phyloP scores from a whole-genome alignment of 2,888 invertebrate genomes.

The Craniophora ligustri region DNA sequence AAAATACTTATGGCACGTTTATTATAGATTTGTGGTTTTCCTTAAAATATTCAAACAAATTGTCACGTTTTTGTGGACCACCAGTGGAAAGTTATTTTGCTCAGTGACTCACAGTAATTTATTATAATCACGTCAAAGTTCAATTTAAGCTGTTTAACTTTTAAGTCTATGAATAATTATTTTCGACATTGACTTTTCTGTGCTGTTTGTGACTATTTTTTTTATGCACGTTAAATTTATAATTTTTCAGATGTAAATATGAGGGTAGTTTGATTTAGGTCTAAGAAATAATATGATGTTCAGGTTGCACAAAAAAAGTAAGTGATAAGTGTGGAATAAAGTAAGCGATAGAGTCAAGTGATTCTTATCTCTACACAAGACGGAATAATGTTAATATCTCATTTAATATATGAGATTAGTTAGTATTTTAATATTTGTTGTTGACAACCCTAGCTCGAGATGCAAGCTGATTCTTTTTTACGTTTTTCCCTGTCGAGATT shows the following conservation, averaged over 20 bases:
- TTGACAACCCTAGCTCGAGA: constrained; percentile 43
- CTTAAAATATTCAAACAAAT: constrained; percentile 35
- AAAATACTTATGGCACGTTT: constrained; percentile 3
- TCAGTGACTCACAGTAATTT: constrained; percentile 54
- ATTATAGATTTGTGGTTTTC: constrained; percentile 27
- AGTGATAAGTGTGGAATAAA: too few relatives aligned
- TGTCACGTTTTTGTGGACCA: constrained; percentile 32
- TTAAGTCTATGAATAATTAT: constrained; percentile 49
- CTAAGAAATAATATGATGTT: too few relatives aligned
- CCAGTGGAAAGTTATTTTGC: constrained; percentile 56
- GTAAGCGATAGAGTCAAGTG: too few relatives aligned
- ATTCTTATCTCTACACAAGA: too few relatives aligned
- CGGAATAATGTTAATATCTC: too few relatives aligned
- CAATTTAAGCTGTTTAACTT: constrained; percentile 49
- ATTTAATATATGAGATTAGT: too few relatives aligned
- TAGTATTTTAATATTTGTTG: too few relatives aligned
- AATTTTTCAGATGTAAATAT: too few relatives aligned
- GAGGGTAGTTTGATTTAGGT: too few relatives aligned
- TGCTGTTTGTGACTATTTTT: constrained; percentile 35
- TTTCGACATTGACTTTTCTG: constrained; percentile 22
- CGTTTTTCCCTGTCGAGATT: constrained; percentile 63
- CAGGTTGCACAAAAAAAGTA: too few relatives aligned
- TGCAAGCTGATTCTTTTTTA: constrained; percentile 55
- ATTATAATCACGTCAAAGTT: constrained; percentile 63
- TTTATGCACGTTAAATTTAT: too few relatives aligned